Percentiles rank a stretch among this genome's conserved stretches.
These are phyloP conservation scores for Carettochelys insculpta DNA, from an alignment of 2,113 vertebrate species.

Conservation along the genomic window DNA sequence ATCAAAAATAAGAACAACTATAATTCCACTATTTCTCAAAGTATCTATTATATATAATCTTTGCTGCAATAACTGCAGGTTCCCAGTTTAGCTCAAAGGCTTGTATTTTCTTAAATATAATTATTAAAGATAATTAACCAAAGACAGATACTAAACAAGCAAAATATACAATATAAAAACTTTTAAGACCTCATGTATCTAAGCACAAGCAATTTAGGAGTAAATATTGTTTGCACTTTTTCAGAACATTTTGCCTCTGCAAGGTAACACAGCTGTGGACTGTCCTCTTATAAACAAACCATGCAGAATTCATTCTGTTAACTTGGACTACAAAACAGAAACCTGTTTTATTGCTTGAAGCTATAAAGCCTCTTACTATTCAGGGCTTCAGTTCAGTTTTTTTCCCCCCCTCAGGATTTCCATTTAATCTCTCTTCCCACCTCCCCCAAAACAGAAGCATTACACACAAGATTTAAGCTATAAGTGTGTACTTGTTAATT, in stretches of 20 bases:
- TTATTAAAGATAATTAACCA: not conserved
- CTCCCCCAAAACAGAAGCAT: not conserved
- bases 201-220: not conserved
- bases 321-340: not conserved
- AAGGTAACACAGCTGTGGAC: not conserved
- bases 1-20: not conserved
- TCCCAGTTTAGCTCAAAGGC: not conserved
- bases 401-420: not conserved
- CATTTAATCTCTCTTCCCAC: not conserved
- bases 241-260: not conserved
- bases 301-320: not conserved
- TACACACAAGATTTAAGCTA: not conserved
- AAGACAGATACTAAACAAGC: not conserved
- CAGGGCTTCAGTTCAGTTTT: not conserved
- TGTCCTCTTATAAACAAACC: not conserved
- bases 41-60: not conserved
- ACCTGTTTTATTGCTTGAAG: not conserved
- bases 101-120: not conserved
- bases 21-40: not conserved
- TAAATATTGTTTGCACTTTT: not conserved
- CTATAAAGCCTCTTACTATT: not conserved
- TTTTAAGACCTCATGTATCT: not conserved
- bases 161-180: not conserved
- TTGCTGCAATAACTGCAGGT: not conserved
- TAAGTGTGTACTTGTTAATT: not conserved